These are phyloP conservation scores for Monopis laevigella DNA, from an alignment of 2,888 invertebrate genomes.

Conservation along the genomic window DNA sequence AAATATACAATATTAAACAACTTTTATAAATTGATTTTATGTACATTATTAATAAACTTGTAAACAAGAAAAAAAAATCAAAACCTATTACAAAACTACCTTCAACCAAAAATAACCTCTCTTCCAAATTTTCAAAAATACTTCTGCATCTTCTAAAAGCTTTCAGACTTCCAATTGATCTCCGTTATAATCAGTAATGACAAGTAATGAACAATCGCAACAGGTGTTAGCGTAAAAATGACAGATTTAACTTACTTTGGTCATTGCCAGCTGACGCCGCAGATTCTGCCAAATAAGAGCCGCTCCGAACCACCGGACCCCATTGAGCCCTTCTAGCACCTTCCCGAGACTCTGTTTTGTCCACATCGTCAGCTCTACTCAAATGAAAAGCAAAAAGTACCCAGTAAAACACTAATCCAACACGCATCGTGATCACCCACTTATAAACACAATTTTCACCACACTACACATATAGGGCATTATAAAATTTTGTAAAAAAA, in stretches of 20 bases:
- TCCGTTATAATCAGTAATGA: neutral
- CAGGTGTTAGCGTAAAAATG: conserved; percentile 41
- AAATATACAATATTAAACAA: no score
- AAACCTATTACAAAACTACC: no score
- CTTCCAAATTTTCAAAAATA: no score
- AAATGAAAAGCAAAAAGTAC: conserved; percentile 60
- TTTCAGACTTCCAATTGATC: no score
- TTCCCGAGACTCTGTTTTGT: conserved; percentile 53
- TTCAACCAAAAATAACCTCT: no score
- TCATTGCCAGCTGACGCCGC: conserved; percentile 46
- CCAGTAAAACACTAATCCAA: conserved; percentile 61
- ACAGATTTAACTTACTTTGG: conserved; percentile 44
- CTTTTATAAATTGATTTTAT: no score
- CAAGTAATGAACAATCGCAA: conserved; percentile 36
- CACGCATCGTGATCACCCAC: conserved; percentile 59
- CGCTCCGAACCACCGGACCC: conserved; percentile 46
- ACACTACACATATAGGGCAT: conserved; percentile 52
- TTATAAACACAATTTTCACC: conserved; percentile 37
- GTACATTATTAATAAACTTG: no score
- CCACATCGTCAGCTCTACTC: conserved; percentile 56
- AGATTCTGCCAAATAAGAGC: conserved; percentile 43
- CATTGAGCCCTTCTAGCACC: conserved; percentile 49
- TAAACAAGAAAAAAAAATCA: no score
- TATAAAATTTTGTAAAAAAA: conserved; percentile 39
- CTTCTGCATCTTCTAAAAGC: no score